A percentile compares a stretch with the other conserved stretches of the same genome.
Conservation (phyloP, 2,888 invertebrate genomes). For the Harpagoxenus sublaevis region DNA sequence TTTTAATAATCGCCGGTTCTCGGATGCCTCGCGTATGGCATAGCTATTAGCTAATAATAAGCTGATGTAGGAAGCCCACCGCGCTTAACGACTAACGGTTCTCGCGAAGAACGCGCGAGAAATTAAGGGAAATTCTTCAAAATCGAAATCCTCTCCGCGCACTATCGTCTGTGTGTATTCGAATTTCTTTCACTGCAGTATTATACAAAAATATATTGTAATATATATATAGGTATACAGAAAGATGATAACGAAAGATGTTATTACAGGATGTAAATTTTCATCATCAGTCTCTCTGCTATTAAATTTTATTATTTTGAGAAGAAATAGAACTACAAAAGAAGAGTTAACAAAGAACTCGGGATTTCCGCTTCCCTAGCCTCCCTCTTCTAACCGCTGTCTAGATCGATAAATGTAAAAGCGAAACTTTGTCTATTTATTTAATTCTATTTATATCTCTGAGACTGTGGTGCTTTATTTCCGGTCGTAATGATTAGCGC, state of each 20-base stretch:
- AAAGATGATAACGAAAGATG: neutral
- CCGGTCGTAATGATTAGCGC: constrained; percentile 3
- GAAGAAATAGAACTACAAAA: neutral
- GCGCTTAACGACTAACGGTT: constrained; percentile 43
- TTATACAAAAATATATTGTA: too few species aligned
- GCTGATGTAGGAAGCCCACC: constrained; percentile 19
- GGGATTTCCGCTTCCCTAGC: too few species aligned
- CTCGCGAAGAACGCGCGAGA: constrained; percentile 44
- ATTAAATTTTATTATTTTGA: neutral
- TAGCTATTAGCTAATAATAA: constrained; percentile 42
- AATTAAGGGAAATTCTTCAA: constrained; percentile 43
- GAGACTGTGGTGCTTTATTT: neutral
- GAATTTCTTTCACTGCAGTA: neutral
- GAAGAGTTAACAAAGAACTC: neutral
- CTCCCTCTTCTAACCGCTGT: neutral
- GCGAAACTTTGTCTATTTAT: neutral
- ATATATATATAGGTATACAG: neutral
- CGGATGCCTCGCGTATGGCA: constrained; percentile 22
- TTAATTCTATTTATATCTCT: neutral
- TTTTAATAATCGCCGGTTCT: constrained; percentile 41
- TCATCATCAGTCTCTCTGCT: neutral
- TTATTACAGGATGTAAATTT: neutral
- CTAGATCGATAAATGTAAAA: neutral
- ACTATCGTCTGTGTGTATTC: neutral
- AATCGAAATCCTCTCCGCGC: constrained; percentile 28